These are phyloP conservation scores for Melitaea athalia DNA, from an alignment of 2,888 invertebrate species.

Conservation along the genomic window DNA sequence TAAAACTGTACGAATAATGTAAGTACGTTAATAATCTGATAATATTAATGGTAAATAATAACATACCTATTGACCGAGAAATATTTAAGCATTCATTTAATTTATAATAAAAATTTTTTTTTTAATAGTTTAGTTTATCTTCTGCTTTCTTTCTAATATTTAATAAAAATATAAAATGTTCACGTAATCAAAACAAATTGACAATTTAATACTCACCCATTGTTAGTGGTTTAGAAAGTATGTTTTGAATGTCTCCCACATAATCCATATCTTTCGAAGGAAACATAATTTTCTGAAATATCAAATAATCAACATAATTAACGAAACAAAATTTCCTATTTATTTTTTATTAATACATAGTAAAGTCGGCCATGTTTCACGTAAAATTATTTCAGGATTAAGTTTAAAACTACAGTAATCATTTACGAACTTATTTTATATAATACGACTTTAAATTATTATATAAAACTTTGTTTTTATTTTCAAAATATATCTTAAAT, in stretches of 20 bases:
- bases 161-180: neutral
- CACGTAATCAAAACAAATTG: neutral
- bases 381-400: neutral
- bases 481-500: neutral
- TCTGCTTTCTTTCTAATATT: too few species aligned
- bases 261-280: conserved; percentile 60
- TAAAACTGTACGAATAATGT: too few species aligned
- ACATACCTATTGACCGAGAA: too few species aligned
- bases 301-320: conserved; percentile 22
- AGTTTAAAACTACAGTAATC: neutral
- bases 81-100: too few species aligned
- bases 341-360: neutral
- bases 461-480: neutral
- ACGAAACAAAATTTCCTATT: neutral
- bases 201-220: conserved; percentile 57
- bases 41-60: too few species aligned
- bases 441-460: neutral
- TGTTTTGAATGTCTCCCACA: conserved; percentile 57
- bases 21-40: too few species aligned
- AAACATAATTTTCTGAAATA: conserved; percentile 54
- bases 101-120: too few species aligned
- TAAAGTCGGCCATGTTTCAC: conserved; percentile 19
- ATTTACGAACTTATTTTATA: neutral
- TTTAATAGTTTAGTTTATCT: too few species aligned
- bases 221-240: conserved; percentile 53